These are phyloP conservation scores for Chaitophorus viminalis DNA, from an alignment of 2,888 invertebrate genomes.

Conservation along the genomic window DNA sequence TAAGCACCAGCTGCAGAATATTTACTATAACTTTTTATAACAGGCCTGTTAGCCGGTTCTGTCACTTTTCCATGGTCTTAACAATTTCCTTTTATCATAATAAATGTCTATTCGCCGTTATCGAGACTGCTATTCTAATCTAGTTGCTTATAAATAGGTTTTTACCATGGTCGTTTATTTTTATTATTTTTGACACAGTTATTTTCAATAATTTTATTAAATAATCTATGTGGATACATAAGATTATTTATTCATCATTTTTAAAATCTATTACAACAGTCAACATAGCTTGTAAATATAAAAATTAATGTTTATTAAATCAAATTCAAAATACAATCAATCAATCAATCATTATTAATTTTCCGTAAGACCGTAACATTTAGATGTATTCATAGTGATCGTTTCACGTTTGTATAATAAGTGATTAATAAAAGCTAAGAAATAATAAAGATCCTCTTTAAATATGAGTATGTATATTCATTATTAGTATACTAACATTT, in stretches of 20 bases:
- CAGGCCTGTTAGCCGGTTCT: background rate
- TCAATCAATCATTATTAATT: too few species aligned
- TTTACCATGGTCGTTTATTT: background rate
- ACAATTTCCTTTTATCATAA: constrained; percentile 14
- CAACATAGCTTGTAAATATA: too few species aligned
- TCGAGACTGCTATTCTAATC: background rate
- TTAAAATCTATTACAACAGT: too few species aligned
- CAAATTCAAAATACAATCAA: too few species aligned
- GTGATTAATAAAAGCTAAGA: too few species aligned
- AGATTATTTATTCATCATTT: background rate
- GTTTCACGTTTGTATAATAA: too few species aligned
- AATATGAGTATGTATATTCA: too few species aligned
- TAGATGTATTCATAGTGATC: too few species aligned
- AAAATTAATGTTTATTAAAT: too few species aligned
- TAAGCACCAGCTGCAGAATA: background rate
- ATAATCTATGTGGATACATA: background rate
- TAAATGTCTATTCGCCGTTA: background rate
- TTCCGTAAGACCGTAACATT: too few species aligned
- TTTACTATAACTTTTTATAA: background rate
- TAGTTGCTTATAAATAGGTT: background rate
- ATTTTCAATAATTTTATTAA: background rate
- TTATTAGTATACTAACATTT: too few species aligned
- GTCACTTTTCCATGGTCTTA: background rate
- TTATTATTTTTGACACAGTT: background rate
- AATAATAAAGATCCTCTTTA: too few species aligned